Evolutionary conservation across 2,113 vertebrate species (phyloP), one percentile per base, ranked within the genome.

Genomic region (Pao palembangensis): DNA sequence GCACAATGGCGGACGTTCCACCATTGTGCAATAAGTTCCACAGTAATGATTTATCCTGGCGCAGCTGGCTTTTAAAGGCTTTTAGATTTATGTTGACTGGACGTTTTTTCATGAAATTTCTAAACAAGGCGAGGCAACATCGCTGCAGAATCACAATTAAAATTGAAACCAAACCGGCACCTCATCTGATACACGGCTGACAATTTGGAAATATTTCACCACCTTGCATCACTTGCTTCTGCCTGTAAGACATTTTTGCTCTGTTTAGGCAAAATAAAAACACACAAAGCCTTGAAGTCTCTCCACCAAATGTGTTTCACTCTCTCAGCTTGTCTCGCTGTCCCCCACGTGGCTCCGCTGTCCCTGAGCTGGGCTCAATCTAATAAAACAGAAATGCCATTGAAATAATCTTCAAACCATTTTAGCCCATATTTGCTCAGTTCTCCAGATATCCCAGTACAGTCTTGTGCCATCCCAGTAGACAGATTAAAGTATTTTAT

Each of bases 401-500:
- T 14, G 69, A 82, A 76, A 63, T 83, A 78, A 83, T 87, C 80
- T 84, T 71, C 78, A 62, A 76, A 83, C 83, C 81, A 79, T 74
- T 81, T 81, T 16, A 58, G 71, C 53, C 64, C 47, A 54, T 67
- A 57, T 75, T 58, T 60, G 64, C 64, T 71, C 19, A 20, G 51
- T 63, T 63, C 61, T 47, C 62, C 0, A 64, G 76, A 75, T 75
- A 78, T 83, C 74, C 73, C 64, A 10, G 34, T 13, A 8, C 53
- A 47, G 75, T 73, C 64, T 51, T 20, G 56, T 20, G 20, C 69
- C 66, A 18, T 82, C 73, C 79, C 73, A 50, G 56, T 55, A 46
- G 75, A 76, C 70, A 84, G 83, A 83, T 87, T 88, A 85, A 55
- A 64, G 71, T 67, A 56, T 85, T 51, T 85, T 88, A 89, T 89